Evolutionary conservation across 1,140 invertebrate species (phyloP).

Genomic region (Lysiphlebus fabarum): DNA sequence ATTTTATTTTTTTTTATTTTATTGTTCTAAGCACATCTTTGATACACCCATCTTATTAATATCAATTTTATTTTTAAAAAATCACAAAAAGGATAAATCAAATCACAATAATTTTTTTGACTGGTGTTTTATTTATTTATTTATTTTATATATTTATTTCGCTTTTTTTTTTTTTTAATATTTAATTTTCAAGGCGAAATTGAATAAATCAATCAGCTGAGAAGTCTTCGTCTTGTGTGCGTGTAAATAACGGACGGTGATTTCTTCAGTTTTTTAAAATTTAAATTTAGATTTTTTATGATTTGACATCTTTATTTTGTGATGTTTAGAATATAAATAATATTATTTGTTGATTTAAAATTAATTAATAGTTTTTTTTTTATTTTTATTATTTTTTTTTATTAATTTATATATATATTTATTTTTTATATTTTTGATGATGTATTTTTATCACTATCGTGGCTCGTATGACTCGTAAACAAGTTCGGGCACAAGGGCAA

Average conservation of each 20-base stretch:
- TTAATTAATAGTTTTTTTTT: background rate
- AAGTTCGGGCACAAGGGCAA: constrained; percentile 52
- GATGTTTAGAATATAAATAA: background rate
- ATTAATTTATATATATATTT: background rate
- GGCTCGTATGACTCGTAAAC: constrained; percentile 48
- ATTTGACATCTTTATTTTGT: no score
- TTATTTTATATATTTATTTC: no score
- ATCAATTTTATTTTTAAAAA: no score
- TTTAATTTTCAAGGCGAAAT: background rate
- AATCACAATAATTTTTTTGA: no score
- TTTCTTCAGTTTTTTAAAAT: background rate
- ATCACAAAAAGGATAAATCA: no score
- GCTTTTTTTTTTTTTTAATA: no score
- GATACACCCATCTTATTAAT: no score
- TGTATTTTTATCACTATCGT: constrained; percentile 36
- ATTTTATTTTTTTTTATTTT: no score
- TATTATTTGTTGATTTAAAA: background rate
- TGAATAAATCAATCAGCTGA: background rate
- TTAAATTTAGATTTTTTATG: background rate
- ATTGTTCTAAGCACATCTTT: no score
- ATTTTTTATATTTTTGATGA: background rate
- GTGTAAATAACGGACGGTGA: background rate
- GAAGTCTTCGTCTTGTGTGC: constrained; percentile 3
- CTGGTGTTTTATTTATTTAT: no score
- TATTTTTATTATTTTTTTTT: background rate